These are phyloP conservation scores for Epinotia demarniana DNA, from an alignment of 2,888 invertebrate genomes.

Conservation along the genomic window DNA sequence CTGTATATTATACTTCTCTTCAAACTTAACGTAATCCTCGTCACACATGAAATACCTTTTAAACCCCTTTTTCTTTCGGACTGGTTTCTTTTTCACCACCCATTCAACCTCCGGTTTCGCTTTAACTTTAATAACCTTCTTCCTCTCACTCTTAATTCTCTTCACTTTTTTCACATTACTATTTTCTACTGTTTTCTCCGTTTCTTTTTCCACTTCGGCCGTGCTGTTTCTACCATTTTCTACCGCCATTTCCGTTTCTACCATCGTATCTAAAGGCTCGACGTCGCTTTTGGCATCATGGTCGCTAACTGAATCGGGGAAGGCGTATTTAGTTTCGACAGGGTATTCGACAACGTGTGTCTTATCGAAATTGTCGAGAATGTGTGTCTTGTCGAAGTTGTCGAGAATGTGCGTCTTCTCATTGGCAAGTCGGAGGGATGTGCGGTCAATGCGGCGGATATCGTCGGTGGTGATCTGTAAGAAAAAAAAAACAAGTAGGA, in stretches of 20 bases:
- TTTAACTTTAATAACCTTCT: slow-evolving; percentile 35
- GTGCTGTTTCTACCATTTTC: slow-evolving; percentile 11
- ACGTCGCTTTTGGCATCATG: slow-evolving; percentile 35
- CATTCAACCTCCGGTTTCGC: slow-evolving; percentile 38
- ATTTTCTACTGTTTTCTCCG: slow-evolving; percentile 4
- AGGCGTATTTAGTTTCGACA: not conserved
- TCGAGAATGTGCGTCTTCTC: slow-evolving; percentile 14
- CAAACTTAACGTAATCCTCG: slow-evolving; percentile 42
- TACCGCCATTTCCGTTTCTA: slow-evolving; percentile 8
- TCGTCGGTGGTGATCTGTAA: slow-evolving; percentile 30
- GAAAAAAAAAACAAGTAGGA: not conserved
- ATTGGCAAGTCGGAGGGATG: slow-evolving; percentile 6
- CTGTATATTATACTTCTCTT: slow-evolving; percentile 40
- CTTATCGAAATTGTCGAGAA: too few species aligned
- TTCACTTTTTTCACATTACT: slow-evolving; percentile 14
- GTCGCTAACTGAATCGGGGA: slow-evolving; percentile 27
- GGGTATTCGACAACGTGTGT: not conserved
- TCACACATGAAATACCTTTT: slow-evolving; percentile 44
- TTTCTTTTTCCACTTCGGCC: slow-evolving; percentile 20
- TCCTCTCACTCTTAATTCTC: slow-evolving; percentile 26
- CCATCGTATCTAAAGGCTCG: slow-evolving; percentile 23
- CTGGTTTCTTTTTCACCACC: slow-evolving; percentile 37
- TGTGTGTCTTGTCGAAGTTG: not conserved
- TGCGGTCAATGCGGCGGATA: slow-evolving; percentile 26
- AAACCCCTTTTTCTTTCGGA: slow-evolving; percentile 36